Evolutionary conservation across 1,140 invertebrate genomes (phyloP), one percentile per base, ranked within the genome.

Genomic region (Heliothis subflexa): DNA sequence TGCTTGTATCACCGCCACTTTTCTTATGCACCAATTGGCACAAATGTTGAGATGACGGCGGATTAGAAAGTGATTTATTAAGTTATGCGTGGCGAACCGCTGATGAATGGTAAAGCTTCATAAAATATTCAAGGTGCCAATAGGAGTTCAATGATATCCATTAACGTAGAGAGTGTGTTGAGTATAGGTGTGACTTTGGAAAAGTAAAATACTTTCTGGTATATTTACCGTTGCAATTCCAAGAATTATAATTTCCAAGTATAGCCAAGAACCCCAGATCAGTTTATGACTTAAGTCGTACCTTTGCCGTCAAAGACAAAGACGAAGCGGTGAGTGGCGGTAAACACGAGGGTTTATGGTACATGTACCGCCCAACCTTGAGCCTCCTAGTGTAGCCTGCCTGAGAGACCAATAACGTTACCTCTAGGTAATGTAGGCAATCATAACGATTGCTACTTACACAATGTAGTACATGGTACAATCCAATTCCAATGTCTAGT

Each of bases 1-100:
- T 62, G 28, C 47, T 64, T 54, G 68, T 71, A 59, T 40, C 13
- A 73, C 40, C 73, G 49, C 72, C 57, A 62, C 66, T 78, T 79
- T 75, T 80, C 78, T 59, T 71, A 80, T 80, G 78, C 64, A 76
- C 66, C 54, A 45, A 49, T 77, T 45, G 75, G 62, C 61, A 68
- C 64, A 68, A 77, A 77, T 57, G 4, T 49, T 68, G n/a, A 77
- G 75, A 68, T 57, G 61, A 64, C 64, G 28, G 75, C 62, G 62
- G 62, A 77, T 68, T 77, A 77, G 61, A 77, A 77, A 77, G 73
- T 75, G 21, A 64, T 75, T 25, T 21, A 64, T 75, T n/a, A 28
- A 45, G 62, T 64, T 40, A 25, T 70, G 21, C 66, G 28, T 49
- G 62, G 11, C n/a, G 12, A 47, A 40, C 16, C 40, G 16, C 33